A percentile compares a stretch with the other conserved stretches of the same genome.
Evolutionary conservation across 2,113 vertebrate species (phyloP).

Genomic region (Pangasianodon hypophthalmus): DNA sequence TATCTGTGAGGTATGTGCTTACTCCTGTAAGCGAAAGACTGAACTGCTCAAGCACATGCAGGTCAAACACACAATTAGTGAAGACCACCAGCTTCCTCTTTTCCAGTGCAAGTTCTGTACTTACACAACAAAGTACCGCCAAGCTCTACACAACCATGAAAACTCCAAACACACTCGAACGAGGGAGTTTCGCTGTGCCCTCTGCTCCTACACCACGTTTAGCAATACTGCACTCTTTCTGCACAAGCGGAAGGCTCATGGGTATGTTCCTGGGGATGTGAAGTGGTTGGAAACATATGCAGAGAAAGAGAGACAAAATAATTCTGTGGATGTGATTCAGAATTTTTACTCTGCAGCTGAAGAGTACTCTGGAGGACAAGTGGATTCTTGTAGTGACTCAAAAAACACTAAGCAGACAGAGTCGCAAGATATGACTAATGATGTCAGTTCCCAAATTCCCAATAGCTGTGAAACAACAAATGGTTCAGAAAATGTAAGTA

Average conservation of each 20-base stretch:
- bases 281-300: slow-evolving; percentile 84
- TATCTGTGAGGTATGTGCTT: slow-evolving; percentile 95
- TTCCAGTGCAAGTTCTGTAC: slow-evolving; percentile 89
- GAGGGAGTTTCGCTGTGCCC: slow-evolving; percentile 85
- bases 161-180: slow-evolving; percentile 95
- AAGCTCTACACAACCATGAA: slow-evolving; percentile 90
- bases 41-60: slow-evolving; percentile 94
- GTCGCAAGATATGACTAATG: neutral
- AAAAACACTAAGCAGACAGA: slow-evolving; percentile 5
- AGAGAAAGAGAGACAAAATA: slow-evolving; percentile 80
- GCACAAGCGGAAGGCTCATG: slow-evolving; percentile 92
- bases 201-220: slow-evolving; percentile 89
- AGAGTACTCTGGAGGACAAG: neutral
- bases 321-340: slow-evolving; percentile 55
- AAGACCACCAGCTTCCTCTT: slow-evolving; percentile 69
- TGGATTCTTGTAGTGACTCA: neutral
- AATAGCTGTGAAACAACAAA: slow-evolving; percentile 13
- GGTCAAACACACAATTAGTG: slow-evolving; percentile 78
- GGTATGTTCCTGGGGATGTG: slow-evolving; percentile 88
- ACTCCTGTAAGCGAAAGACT: slow-evolving; percentile 91
- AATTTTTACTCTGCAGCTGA: slow-evolving; percentile 55
- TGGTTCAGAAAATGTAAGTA: slow-evolving; percentile 15
- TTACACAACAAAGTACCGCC: slow-evolving; percentile 89
- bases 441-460: neutral
- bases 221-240: slow-evolving; percentile 94